Conservation (phyloP, 2,113 vertebrate genomes). For the Mobula birostris region DNA sequence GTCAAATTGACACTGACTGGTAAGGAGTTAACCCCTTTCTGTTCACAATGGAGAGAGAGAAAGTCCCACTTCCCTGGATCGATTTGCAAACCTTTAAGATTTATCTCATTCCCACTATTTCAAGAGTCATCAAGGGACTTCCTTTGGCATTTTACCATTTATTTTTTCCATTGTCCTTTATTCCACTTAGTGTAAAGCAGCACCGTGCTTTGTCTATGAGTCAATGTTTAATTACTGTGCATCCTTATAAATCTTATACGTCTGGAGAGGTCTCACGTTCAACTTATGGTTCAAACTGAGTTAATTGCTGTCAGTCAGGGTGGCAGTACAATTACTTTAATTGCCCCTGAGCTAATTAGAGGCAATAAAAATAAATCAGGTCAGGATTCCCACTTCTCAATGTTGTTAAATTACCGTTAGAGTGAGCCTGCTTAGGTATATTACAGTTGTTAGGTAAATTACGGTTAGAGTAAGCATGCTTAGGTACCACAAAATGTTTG, state of each 20-base stretch:
- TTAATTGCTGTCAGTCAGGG: background rate
- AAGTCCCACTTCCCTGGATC: background rate
- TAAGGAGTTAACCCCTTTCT: background rate
- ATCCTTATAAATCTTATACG: background rate
- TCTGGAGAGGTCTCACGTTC: background rate
- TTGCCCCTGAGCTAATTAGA: background rate
- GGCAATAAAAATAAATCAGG: slow-evolving; percentile 17
- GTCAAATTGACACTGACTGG: background rate
- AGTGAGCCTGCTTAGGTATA: background rate
- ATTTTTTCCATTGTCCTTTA: background rate
- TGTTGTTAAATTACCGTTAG: background rate
- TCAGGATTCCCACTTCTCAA: background rate
- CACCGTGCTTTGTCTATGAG: background rate
- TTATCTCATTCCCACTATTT: background rate
- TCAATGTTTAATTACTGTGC: slow-evolving; percentile 10
- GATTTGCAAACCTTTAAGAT: background rate
- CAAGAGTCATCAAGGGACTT: background rate
- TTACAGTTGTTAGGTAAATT: background rate
- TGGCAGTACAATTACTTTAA: background rate
- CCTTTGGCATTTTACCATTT: background rate
- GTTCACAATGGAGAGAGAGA: background rate
- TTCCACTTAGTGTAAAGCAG: background rate
- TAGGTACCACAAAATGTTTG: background rate
- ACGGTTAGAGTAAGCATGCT: background rate
- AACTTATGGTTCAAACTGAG: background rate